Conservation (phyloP, 2,888 invertebrate genomes). For the Hydriomena furcata region DNA sequence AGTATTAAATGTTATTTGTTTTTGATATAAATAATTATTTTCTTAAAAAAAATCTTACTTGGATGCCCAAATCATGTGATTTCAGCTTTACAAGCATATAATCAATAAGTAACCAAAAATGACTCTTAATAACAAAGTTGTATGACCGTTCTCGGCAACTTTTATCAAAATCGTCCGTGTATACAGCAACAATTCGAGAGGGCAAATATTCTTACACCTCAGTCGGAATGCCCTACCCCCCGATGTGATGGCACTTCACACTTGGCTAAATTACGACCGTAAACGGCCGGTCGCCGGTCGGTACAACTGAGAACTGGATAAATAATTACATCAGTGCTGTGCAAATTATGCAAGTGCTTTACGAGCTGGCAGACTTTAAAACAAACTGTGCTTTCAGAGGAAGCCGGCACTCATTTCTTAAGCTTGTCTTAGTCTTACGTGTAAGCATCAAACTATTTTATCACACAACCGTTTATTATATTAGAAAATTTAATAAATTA, state of each 20-base stretch:
- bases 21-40: too few relatives aligned
- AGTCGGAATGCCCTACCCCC: slow-evolving; percentile 74
- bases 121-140: too few relatives aligned
- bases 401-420: slow-evolving; percentile 6
- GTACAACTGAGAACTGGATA: slow-evolving; percentile 49
- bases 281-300: slow-evolving; percentile 47
- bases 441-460: too few relatives aligned
- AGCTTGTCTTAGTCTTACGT: too few relatives aligned
- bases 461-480: too few relatives aligned
- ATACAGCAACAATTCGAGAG: slow-evolving; percentile 69
- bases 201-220: slow-evolving; percentile 72
- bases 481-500: too few relatives aligned
- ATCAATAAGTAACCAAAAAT: too few relatives aligned
- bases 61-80: too few relatives aligned
- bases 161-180: slow-evolving; percentile 10
- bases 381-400: slow-evolving; percentile 2
- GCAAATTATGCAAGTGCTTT: slow-evolving; percentile 27
- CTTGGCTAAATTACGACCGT: slow-evolving; percentile 78
- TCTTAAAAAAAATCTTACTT: too few relatives aligned
- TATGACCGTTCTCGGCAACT: not conserved
- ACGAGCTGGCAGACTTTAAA: slow-evolving; percentile 15
- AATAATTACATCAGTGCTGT: slow-evolving; percentile 37
- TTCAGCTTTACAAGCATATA: too few relatives aligned
- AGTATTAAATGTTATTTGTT: too few relatives aligned
- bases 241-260: slow-evolving; percentile 80